These are phyloP conservation scores for Tribolium castaneum DNA, from an alignment of 1,140 invertebrate genomes.

Conservation along the genomic window DNA sequence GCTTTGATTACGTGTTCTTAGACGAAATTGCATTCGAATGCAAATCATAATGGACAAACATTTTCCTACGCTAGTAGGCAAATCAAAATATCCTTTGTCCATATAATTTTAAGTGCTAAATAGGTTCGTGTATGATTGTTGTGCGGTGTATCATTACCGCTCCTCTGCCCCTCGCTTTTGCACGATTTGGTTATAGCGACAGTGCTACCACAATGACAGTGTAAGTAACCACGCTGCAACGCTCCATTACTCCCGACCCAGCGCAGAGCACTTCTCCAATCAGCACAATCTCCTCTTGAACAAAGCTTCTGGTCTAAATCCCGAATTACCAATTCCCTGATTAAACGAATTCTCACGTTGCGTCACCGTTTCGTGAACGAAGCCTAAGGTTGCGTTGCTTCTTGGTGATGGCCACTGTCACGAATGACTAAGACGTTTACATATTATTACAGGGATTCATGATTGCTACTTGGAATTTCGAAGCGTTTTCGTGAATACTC, in stretches of 20 bases:
- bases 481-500: conserved; percentile 38
- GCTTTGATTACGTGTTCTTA: conserved; percentile 27
- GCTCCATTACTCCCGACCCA: conserved; percentile 11
- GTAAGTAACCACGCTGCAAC: conserved; percentile 41
- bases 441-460: conserved; percentile 39
- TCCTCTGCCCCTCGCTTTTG: conserved; percentile 44
- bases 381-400: conserved; percentile 39
- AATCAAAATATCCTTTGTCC: conserved; percentile 50
- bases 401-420: conserved; percentile 42
- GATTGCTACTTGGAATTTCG: conserved; percentile 43
- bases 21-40: conserved; percentile 34
- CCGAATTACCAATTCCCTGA: conserved; percentile 1
- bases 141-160: conserved; percentile 50
- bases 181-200: conserved; percentile 47
- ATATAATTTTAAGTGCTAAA: conserved; percentile 57
- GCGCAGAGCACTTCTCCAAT: background rate
- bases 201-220: conserved; percentile 42
- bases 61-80: conserved; percentile 41
- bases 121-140: conserved; percentile 53
- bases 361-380: conserved; percentile 35
- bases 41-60: conserved; percentile 39
- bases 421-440: conserved; percentile 42
- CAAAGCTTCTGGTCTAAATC: conserved; percentile 5
- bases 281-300: background rate
- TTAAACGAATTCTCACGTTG: conserved; percentile 40